Conservation (phyloP, 2,113 vertebrate species). For the Tamias sibiricus region DNA sequence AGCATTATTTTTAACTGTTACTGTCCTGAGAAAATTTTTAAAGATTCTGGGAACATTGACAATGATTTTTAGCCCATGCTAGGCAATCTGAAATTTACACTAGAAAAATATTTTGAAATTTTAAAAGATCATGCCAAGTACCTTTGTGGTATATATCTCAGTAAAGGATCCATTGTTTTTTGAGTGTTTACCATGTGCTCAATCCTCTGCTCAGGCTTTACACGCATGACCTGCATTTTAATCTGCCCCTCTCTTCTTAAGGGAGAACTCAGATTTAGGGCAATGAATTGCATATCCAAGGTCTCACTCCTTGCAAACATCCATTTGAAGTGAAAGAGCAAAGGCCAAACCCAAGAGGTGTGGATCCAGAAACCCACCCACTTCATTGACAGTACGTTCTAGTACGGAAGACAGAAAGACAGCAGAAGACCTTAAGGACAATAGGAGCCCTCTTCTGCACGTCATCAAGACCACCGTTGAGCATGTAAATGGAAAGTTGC, state of each 20-base stretch:
- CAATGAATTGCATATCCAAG: neutral
- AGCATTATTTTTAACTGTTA: conserved; percentile 19
- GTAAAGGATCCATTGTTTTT: neutral
- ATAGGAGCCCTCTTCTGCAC: neutral
- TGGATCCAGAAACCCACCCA: neutral
- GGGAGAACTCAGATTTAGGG: neutral
- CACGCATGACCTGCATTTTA: neutral
- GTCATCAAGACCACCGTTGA: neutral
- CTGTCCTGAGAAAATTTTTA: conserved; percentile 54
- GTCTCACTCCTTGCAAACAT: neutral
- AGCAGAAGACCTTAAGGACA: neutral
- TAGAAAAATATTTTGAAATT: conserved; percentile 57
- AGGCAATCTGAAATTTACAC: conserved; percentile 54
- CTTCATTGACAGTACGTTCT: neutral
- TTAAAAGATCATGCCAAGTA: conserved; percentile 1
- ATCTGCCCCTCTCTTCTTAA: neutral
- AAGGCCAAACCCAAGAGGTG: neutral
- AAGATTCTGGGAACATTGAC: conserved; percentile 18
- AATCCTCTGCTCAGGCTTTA: neutral
- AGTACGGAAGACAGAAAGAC: neutral
- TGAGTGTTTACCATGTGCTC: neutral
- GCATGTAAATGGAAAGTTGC: neutral
- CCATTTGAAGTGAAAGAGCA: neutral
- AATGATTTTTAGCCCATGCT: conserved; percentile 22
- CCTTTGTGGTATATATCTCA: neutral